These are phyloP conservation scores for Leistus spinibarbis DNA, from an alignment of 2,888 invertebrate genomes.

Conservation along the genomic window DNA sequence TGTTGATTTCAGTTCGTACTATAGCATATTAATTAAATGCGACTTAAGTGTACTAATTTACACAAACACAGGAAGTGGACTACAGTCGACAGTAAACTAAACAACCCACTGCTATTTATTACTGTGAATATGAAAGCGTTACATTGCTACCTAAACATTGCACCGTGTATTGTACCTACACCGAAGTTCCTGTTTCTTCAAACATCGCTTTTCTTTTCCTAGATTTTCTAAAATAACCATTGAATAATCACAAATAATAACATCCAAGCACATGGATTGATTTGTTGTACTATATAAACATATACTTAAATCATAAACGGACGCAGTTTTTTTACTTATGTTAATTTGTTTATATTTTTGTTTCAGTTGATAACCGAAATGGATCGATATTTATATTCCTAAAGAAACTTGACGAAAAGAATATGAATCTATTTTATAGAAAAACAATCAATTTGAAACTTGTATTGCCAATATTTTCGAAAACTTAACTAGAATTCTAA, in stretches of 20 bases:
- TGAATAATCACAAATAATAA: background rate
- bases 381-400: background rate
- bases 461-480: background rate
- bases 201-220: background rate
- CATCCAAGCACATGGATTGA: too few species aligned
- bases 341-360: background rate
- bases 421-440: background rate
- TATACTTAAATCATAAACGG: too few species aligned
- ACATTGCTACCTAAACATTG: background rate
- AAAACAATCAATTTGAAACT: background rate
- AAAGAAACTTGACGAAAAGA: background rate
- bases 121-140: background rate
- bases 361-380: background rate
- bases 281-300: too few species aligned
- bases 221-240: background rate
- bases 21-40: background rate
- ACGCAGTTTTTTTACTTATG: background rate
- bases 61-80: background rate
- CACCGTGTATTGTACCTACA: background rate
- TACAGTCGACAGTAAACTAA: background rate
- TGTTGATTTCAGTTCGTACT: background rate
- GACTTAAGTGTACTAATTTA: background rate
- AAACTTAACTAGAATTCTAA: background rate
- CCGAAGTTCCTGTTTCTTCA: background rate
- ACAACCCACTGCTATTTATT: background rate